Conservation (phyloP, 2,888 invertebrate species). For the Polydrusus pterygomalis region DNA sequence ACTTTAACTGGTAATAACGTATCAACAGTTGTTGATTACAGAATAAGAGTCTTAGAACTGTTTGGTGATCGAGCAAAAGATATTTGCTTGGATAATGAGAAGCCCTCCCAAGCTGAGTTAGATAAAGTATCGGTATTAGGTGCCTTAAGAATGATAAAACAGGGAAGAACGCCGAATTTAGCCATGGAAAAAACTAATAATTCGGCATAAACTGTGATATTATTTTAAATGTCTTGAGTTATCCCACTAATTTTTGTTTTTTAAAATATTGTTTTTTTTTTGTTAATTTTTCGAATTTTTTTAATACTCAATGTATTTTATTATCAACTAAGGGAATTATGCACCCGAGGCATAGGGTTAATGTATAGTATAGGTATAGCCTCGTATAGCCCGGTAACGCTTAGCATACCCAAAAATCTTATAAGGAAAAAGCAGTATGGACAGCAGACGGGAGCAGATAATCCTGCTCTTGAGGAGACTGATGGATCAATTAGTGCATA, state of each 20-base stretch:
- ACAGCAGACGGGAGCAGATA: too few relatives aligned
- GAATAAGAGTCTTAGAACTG: slow-evolving; percentile 91
- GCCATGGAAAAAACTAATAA: not conserved
- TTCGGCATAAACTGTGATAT: slow-evolving; percentile 8
- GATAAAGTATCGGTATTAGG: slow-evolving; percentile 94
- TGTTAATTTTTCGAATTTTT: too few relatives aligned
- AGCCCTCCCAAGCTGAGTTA: slow-evolving; percentile 89
- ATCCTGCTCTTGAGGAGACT: too few relatives aligned
- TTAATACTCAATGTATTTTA: too few relatives aligned
- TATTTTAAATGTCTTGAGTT: not conserved
- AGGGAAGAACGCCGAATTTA: slow-evolving; percentile 63
- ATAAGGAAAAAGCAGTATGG: too few relatives aligned
- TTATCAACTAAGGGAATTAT: too few relatives aligned
- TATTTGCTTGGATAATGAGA: slow-evolving; percentile 91
- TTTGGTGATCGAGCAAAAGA: slow-evolving; percentile 89
- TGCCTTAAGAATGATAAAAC: slow-evolving; percentile 86
- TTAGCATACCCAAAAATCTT: too few relatives aligned
- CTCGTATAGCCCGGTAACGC: too few relatives aligned
- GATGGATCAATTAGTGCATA: too few relatives aligned
- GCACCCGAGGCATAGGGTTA: too few relatives aligned
- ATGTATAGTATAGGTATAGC: too few relatives aligned
- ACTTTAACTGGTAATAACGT: slow-evolving; percentile 92
- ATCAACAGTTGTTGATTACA: slow-evolving; percentile 89
- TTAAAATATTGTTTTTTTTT: too few relatives aligned
- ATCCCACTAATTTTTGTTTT: not conserved